Percentiles rank a stretch among this genome's conserved stretches.
Conservation (phyloP, 2,113 vertebrate species). For the Cnemophilus loriae region DNA sequence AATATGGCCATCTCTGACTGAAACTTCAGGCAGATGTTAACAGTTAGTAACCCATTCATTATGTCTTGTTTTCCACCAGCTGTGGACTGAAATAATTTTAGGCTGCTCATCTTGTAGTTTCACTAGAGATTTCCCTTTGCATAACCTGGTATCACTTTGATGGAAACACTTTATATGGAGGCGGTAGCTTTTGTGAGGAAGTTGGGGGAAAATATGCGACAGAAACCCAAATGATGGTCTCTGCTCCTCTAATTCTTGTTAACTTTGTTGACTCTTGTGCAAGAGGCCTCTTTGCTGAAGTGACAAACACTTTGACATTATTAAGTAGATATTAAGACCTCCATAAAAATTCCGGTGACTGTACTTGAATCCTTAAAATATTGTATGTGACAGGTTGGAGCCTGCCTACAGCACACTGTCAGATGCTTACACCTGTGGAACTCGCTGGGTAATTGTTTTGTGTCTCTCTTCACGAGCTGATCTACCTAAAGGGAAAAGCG, state of each 20-base stretch:
- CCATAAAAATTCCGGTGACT: background rate
- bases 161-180: background rate
- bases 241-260: background rate
- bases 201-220: background rate
- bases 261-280: background rate
- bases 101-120: background rate
- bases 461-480: background rate
- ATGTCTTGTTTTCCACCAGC: background rate
- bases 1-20: background rate
- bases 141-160: background rate
- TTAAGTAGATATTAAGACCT: background rate
- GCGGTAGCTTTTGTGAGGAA: background rate
- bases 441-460: accelerated
- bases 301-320: background rate
- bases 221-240: background rate
- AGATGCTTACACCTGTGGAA: constrained; percentile 10
- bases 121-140: background rate
- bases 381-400: background rate
- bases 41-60: background rate
- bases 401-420: background rate
- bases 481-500: background rate
- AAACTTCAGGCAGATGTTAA: background rate
- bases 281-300: background rate
- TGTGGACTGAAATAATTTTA: background rate
- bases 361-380: background rate